Evolutionary conservation across 1,140 invertebrate species (phyloP).

Genomic region (Anadara kagoshimensis): DNA sequence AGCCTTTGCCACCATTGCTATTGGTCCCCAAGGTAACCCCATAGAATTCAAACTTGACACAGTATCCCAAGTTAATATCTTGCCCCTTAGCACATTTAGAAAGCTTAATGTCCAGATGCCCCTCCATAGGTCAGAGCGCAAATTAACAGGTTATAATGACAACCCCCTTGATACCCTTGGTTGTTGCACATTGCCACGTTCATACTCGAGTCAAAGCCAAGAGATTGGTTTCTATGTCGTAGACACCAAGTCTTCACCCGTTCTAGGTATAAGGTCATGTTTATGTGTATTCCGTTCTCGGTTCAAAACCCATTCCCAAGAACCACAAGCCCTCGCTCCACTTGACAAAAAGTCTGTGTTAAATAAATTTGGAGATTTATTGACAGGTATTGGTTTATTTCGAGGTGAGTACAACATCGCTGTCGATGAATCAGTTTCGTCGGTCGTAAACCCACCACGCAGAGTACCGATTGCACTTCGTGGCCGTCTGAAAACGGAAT

Average conservation of each 20-base stretch:
- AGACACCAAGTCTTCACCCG: constrained; percentile 17
- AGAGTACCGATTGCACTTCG: constrained; percentile 29
- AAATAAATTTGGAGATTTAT: constrained; percentile 25
- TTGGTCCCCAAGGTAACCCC: neutral
- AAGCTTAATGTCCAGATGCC: too few species aligned
- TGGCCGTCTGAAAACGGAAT: constrained; percentile 44
- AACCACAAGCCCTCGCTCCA: too few species aligned
- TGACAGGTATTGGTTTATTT: constrained; percentile 33
- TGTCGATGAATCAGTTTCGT: constrained; percentile 15
- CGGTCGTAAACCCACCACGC: constrained; percentile 30
- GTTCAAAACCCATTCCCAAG: neutral
- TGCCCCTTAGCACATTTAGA: neutral
- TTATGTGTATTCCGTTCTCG: constrained; percentile 8
- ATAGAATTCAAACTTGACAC: constrained; percentile 28
- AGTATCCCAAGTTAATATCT: constrained; percentile 22
- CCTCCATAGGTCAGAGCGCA: neutral
- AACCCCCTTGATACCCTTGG: constrained; percentile 5
- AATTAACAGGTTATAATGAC: constrained; percentile 27
- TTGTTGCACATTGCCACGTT: neutral
- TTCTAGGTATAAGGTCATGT: constrained; percentile 35
- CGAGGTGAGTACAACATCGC: constrained; percentile 30
- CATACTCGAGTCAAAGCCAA: neutral
- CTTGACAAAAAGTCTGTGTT: too few species aligned
- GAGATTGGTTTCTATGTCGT: constrained; percentile 17
- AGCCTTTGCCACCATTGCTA: constrained; percentile 2